Evolutionary conservation across 2,888 invertebrate species (phyloP), one percentile per base, ranked within the genome.

Genomic region (Leistus spinibarbis): DNA sequence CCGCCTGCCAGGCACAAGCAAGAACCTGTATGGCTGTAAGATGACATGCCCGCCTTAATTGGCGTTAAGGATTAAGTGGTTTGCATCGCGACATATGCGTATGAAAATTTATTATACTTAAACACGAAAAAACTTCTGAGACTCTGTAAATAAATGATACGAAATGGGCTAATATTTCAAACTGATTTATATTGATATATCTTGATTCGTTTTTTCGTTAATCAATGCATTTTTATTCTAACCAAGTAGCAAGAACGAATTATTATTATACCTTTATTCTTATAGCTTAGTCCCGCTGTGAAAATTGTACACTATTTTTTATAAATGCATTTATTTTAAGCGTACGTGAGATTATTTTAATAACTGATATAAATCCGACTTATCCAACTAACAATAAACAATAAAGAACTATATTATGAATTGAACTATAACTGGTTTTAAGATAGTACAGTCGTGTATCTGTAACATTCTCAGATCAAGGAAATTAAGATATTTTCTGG

Each of bases 101-200:
- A 57, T 57, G 17, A 57, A 57, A 57, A 57, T 57, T 57, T 57
- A 57, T 57, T 57, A 57, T 20, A 57, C 16, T 57, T 57, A 19
- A 57, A 57, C 57, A 57, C 9, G 57, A 57, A 57, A 20, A 57
- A 20, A 40, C 40, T 40, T 40, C 40, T 40, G 40, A 57, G 57
- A 57, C 57, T n/a, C n/a, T 9, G 57, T 19, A 57, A 57, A 57
- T 17, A 57, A 57, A 57, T 19, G 20, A 57, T 19, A 3, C 3
- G 57, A 17, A 20, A 17, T 57, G 57, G 17, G 16, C 57, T 16
- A 5, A 57, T 57, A 57, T 57, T 57, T 57, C 57, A 57, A 19
- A 57, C 57, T 57, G 57, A 57, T 57, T 57, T 57, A 57, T 57
- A 19, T 7, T 10, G 57, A 57, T 57, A 57, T 17, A 4, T 16